phyloP scores from a whole-genome alignment of 2,888 invertebrate genomes.

The Polymixis lichenea region DNA sequence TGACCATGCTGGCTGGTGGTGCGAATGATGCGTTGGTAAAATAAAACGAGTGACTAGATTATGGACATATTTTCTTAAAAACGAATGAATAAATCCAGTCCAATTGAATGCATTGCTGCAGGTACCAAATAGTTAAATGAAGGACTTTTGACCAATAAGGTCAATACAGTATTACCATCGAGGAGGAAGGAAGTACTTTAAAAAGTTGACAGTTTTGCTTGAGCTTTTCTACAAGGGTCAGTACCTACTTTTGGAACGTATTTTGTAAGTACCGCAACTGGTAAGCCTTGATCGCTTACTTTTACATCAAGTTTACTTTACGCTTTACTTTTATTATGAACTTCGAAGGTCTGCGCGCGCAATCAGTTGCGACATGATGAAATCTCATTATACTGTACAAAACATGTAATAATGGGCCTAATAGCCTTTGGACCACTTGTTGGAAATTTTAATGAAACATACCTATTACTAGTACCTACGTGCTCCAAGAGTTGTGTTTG shows the following conservation, averaged over 20 bases:
- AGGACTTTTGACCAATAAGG: constrained; percentile 18
- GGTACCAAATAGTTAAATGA: background rate
- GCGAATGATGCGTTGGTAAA: background rate
- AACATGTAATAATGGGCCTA: constrained; percentile 21
- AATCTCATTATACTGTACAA: constrained; percentile 37
- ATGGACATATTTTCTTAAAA: background rate
- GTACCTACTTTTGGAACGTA: constrained; percentile 1
- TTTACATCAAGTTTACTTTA: constrained; percentile 49
- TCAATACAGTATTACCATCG: constrained; percentile 7
- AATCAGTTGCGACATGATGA: constrained; percentile 23
- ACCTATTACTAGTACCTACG: background rate
- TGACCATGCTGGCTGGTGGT: background rate
- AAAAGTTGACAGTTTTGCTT: constrained; percentile 7
- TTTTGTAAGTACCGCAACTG: constrained; percentile 18
- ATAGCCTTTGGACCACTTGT: constrained; percentile 6
- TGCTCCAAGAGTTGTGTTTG: background rate
- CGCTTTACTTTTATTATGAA: constrained; percentile 48
- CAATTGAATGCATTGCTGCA: background rate
- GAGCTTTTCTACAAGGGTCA: constrained; percentile 20
- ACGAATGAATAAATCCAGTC: background rate
- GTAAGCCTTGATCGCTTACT: constrained; percentile 56
- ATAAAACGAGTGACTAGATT: background rate
- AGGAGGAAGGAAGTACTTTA: constrained; percentile 37
- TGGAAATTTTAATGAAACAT: constrained; percentile 14
- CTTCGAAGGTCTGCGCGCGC: constrained; percentile 53